Percentiles rank a stretch among this genome's conserved stretches.
These are phyloP conservation scores for Caenorhabditis japonica DNA, from an alignment of 2,888 invertebrate species.

Conservation along the genomic window DNA sequence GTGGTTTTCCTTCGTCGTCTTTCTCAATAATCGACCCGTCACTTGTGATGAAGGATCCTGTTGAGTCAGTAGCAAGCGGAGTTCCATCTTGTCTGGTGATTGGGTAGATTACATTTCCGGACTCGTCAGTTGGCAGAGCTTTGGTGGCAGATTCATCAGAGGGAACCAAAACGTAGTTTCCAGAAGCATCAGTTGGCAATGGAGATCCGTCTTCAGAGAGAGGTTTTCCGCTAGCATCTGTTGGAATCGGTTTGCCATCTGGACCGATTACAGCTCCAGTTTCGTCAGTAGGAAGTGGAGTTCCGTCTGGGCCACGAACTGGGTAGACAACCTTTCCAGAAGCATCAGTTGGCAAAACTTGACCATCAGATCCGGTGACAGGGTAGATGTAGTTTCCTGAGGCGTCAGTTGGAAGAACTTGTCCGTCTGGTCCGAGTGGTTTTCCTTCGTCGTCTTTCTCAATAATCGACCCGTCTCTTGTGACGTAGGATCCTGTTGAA, in stretches of 20 bases:
- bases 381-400: slow-evolving; percentile 54
- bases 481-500: slow-evolving; percentile 45
- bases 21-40: slow-evolving; percentile 46
- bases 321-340: slow-evolving; percentile 59
- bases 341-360: slow-evolving; percentile 51
- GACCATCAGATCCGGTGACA: slow-evolving; percentile 45
- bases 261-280: slow-evolving; percentile 49
- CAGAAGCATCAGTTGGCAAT: slow-evolving; percentile 48
- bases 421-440: no score
- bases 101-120: slow-evolving; percentile 51
- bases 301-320: slow-evolving; percentile 48
- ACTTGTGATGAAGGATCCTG: slow-evolving; percentile 38
- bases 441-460: no score
- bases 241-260: slow-evolving; percentile 57
- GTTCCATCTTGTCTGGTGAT: slow-evolving; percentile 37
- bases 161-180: slow-evolving; percentile 36
- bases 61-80: slow-evolving; percentile 39
- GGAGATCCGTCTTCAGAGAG: slow-evolving; percentile 45
- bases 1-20: slow-evolving; percentile 58
- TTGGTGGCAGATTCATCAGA: slow-evolving; percentile 6
- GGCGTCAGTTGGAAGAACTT: no score
- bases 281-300: slow-evolving; percentile 33
- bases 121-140: slow-evolving; percentile 37
- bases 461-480: no score
- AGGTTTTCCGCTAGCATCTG: slow-evolving; percentile 43